Conservation (phyloP, 2,113 vertebrate genomes). For the Leptosomus discolor region DNA sequence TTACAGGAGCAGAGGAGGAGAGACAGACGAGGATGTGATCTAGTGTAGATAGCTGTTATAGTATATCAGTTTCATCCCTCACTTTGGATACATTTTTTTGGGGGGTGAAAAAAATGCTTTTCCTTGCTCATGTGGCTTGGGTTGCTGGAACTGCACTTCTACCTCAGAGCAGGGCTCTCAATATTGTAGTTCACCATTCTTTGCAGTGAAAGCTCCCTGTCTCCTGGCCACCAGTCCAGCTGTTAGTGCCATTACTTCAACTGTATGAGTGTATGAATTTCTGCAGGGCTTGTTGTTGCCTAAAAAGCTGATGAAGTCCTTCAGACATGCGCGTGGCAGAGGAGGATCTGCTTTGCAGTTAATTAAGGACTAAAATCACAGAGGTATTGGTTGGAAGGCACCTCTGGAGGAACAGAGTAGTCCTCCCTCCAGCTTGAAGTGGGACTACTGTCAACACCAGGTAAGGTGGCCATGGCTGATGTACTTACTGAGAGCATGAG, state of each 20-base stretch:
- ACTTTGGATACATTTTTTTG: not conserved
- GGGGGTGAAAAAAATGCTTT: rapidly evolving
- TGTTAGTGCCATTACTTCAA: not conserved
- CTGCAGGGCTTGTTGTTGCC: rapidly evolving
- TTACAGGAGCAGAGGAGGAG: not conserved
- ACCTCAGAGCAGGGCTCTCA: not conserved
- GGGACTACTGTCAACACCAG: not conserved
- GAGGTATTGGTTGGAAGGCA: not conserved
- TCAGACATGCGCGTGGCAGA: not conserved
- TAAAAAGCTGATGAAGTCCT: not conserved
- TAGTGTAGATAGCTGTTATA: rapidly evolving
- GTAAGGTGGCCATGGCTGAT: not conserved
- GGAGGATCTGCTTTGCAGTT: not conserved
- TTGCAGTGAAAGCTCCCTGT: not conserved
- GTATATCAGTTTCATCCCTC: not conserved
- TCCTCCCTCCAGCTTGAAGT: not conserved
- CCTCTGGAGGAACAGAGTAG: not conserved
- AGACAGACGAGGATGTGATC: not conserved
- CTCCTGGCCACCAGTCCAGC: not conserved
- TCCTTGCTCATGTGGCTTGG: not conserved
- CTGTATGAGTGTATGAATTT: not conserved
- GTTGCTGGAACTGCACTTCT: not conserved
- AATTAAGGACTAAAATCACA: not conserved
- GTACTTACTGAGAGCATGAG: not conserved
- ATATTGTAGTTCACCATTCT: not conserved